phyloP scores from a whole-genome alignment of 2,888 invertebrate species.

The Rhagophthalmus giganteus region DNA sequence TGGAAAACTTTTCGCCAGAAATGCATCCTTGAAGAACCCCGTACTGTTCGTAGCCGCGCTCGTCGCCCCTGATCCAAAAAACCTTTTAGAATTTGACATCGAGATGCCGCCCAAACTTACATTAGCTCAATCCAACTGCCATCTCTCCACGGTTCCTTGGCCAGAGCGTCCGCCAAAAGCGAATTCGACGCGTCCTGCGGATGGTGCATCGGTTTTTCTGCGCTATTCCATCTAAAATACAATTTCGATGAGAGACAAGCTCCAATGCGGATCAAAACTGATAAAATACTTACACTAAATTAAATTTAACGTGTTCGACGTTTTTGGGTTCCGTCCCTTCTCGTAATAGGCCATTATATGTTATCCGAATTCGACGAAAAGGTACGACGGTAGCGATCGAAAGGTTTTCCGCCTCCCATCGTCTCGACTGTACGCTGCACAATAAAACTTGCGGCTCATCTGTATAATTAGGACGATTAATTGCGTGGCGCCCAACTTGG shows the following conservation, averaged over 20 bases:
- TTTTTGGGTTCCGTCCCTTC: slow-evolving; percentile 47
- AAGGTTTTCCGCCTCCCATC: slow-evolving; percentile 65
- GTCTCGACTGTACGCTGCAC: slow-evolving; percentile 52
- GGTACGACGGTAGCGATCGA: slow-evolving; percentile 66
- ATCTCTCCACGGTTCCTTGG: slow-evolving; percentile 62
- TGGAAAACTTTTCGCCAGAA: slow-evolving; percentile 54
- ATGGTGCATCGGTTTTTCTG: slow-evolving; percentile 55
- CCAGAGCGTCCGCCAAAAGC: slow-evolving; percentile 61
- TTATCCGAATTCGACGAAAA: slow-evolving; percentile 63
- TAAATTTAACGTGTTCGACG: slow-evolving; percentile 49
- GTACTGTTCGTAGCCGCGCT: slow-evolving; percentile 64
- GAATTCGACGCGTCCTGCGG: slow-evolving; percentile 62
- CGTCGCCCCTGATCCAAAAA: slow-evolving; percentile 46
- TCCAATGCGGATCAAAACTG: not conserved
- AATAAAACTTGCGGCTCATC: slow-evolving; percentile 61
- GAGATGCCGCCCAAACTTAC: too few relatives aligned
- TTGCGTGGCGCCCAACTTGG: too few relatives aligned
- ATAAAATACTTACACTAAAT: slow-evolving; percentile 19
- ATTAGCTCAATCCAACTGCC: slow-evolving; percentile 61
- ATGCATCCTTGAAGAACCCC: slow-evolving; percentile 65
- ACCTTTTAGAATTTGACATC: too few relatives aligned
- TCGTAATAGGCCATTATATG: slow-evolving; percentile 71
- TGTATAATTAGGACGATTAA: too few relatives aligned
- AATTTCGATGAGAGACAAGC: too few relatives aligned
- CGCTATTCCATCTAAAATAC: slow-evolving; percentile 62